A percentile compares a stretch with the other conserved stretches of the same genome.
These are phyloP conservation scores for Lathronympha strigana DNA, from an alignment of 2,888 invertebrate species.

Conservation along the genomic window DNA sequence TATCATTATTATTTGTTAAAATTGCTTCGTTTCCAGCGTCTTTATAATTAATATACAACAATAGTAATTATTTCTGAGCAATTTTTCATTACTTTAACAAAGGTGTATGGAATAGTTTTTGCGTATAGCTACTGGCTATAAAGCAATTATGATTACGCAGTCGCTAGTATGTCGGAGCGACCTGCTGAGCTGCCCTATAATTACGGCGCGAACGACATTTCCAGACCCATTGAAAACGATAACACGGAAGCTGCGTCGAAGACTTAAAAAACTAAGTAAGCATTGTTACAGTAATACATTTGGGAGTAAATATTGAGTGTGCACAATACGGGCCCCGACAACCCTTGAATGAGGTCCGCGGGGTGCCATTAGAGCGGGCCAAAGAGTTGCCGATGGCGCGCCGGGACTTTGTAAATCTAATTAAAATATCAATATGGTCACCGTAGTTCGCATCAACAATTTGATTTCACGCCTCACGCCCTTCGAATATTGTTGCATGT, in stretches of 20 bases:
- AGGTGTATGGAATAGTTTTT: constrained; percentile 62
- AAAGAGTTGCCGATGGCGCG: constrained; percentile 80
- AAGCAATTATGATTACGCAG: constrained; percentile 72
- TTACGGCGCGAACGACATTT: constrained; percentile 80
- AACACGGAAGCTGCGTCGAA: constrained; percentile 82
- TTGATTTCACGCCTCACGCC: constrained; percentile 80
- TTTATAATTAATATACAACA: constrained; percentile 24
- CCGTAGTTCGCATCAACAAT: constrained; percentile 78
- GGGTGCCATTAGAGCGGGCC: constrained; percentile 82
- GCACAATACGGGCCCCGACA: constrained; percentile 77
- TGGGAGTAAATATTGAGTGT: constrained; percentile 83
- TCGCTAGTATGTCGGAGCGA: constrained; percentile 68
- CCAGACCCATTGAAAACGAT: constrained; percentile 81
- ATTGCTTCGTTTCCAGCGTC: constrained; percentile 8
- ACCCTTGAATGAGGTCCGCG: constrained; percentile 80
- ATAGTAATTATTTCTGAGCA: constrained; percentile 30
- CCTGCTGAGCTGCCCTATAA: constrained; percentile 80
- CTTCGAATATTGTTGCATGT: constrained; percentile 47
- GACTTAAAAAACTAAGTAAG: constrained; percentile 82
- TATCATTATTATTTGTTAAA: neutral
- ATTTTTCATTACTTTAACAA: constrained; percentile 51
- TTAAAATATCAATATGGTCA: constrained; percentile 84
- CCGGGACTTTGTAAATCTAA: constrained; percentile 81
- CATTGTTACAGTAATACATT: constrained; percentile 83
- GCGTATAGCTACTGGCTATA: constrained; percentile 63